Evolutionary conservation across 2,888 invertebrate genomes (phyloP).

Genomic region (Pantelozetes paolii): DNA sequence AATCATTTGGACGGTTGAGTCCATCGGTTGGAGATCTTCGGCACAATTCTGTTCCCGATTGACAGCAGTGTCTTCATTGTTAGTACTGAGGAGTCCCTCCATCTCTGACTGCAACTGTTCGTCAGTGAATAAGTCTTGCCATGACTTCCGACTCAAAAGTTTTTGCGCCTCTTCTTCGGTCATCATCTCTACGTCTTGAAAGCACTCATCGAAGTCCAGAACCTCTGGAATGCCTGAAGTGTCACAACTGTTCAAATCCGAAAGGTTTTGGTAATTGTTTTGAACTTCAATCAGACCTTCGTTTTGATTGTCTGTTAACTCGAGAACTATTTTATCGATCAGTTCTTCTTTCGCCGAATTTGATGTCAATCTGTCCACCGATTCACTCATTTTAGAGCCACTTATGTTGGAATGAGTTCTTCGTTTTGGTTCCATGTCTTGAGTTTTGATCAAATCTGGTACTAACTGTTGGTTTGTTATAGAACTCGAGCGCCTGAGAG

Average conservation of each 20-base stretch:
- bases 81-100: not conserved
- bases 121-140: constrained; percentile 33
- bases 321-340: constrained; percentile 43
- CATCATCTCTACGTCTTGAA: constrained; percentile 60
- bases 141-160: constrained; percentile 66
- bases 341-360: constrained; percentile 40
- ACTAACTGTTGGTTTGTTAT: constrained; percentile 13
- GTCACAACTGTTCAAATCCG: constrained; percentile 43
- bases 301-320: constrained; percentile 38
- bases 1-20: not conserved
- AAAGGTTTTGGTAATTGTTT: not conserved
- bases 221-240: constrained; percentile 44
- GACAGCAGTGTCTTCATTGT: not conserved
- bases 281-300: not conserved
- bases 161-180: constrained; percentile 83
- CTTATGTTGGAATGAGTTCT: not conserved
- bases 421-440: not conserved
- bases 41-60: constrained; percentile 29
- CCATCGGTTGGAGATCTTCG: constrained; percentile 12
- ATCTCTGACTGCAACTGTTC: constrained; percentile 26
- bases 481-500: constrained; percentile 4
- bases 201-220: constrained; percentile 44
- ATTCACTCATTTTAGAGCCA: not conserved
- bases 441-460: constrained; percentile 3
- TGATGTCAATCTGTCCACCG: not conserved